A percentile compares a stretch with the other conserved stretches of the same genome.
Conservation (phyloP, 2,888 invertebrate species). For the Choreutis nemorana region DNA sequence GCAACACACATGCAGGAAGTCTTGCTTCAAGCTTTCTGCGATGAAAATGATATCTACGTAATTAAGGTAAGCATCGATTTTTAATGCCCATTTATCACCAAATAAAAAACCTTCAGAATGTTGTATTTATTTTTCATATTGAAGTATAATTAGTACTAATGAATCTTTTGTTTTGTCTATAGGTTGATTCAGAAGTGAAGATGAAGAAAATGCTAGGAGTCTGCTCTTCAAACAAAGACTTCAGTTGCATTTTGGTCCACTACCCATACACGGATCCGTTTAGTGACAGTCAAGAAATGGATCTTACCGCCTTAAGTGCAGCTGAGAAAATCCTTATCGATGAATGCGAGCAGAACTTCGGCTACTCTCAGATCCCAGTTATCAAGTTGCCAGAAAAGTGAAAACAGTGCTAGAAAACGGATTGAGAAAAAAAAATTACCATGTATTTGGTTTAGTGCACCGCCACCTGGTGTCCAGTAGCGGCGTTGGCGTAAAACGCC, state of each 20-base stretch:
- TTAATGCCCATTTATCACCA: neutral
- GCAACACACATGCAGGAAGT: slow-evolving; percentile 83
- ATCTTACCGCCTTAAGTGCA: slow-evolving; percentile 60
- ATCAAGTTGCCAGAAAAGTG: slow-evolving; percentile 73
- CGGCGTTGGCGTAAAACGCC: slow-evolving; percentile 25
- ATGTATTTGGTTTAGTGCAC: slow-evolving; percentile 10
- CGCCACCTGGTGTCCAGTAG: slow-evolving; percentile 11
- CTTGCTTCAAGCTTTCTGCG: slow-evolving; percentile 79
- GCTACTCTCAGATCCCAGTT: slow-evolving; percentile 69
- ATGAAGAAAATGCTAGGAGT: slow-evolving; percentile 53
- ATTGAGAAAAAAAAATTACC: slow-evolving; percentile 20
- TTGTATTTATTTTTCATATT: neutral
- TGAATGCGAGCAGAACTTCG: slow-evolving; percentile 73
- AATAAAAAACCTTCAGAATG: neutral
- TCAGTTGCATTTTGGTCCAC: slow-evolving; percentile 65
- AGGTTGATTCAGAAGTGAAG: slow-evolving; percentile 67
- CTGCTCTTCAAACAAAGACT: slow-evolving; percentile 48
- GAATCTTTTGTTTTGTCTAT: slow-evolving; percentile 30
- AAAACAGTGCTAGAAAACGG: slow-evolving; percentile 18
- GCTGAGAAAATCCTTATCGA: slow-evolving; percentile 70
- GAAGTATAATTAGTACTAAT: slow-evolving; percentile 8
- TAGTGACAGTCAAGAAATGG: slow-evolving; percentile 46
- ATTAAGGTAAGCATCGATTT: slow-evolving; percentile 66
- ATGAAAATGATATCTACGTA: slow-evolving; percentile 79
- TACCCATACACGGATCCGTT: slow-evolving; percentile 55